phyloP scores from a whole-genome alignment of 2,797 vertebrate species.

The Odontamblyopus rebecca region DNA sequence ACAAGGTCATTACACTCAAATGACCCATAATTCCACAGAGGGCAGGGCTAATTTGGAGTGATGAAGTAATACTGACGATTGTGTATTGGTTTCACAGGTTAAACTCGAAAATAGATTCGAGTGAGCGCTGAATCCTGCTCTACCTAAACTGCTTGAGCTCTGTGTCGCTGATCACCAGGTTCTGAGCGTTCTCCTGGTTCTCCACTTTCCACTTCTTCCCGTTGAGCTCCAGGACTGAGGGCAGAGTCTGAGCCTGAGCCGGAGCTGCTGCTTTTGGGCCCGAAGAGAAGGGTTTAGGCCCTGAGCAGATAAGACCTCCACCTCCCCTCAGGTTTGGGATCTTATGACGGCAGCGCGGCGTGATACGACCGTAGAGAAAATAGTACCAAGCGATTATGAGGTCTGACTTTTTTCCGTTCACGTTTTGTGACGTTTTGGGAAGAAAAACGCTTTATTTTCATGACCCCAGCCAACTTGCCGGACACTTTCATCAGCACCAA shows the following conservation, averaged over 20 bases:
- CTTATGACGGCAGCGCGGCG: constrained; percentile 77
- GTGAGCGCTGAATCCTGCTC: too few relatives aligned
- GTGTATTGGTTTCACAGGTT: not conserved
- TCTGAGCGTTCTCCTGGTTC: too few relatives aligned
- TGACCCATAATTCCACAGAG: not conserved
- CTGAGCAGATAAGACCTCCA: constrained; percentile 69
- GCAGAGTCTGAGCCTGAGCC: constrained; percentile 52
- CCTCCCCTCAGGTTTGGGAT: constrained; percentile 84
- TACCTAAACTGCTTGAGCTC: too few relatives aligned
- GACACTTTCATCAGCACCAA: too few relatives aligned
- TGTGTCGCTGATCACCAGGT: too few relatives aligned
- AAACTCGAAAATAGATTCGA: too few relatives aligned
- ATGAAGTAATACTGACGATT: not conserved
- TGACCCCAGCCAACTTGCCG: too few relatives aligned
- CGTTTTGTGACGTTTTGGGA: too few relatives aligned
- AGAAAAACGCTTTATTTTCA: too few relatives aligned
- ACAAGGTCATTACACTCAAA: not conserved
- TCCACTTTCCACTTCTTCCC: constrained; percentile 98
- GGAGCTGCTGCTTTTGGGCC: constrained; percentile 59
- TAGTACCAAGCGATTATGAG: too few relatives aligned
- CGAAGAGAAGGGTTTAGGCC: constrained; percentile 87
- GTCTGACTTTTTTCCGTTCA: too few relatives aligned
- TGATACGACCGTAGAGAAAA: too few relatives aligned
- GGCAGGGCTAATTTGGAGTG: not conserved
- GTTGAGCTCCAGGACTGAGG: constrained; percentile 87